Percentiles rank a stretch among this genome's conserved stretches.
Conservation (phyloP, 2,113 vertebrate genomes). For the Amia ocellicauda region DNA sequence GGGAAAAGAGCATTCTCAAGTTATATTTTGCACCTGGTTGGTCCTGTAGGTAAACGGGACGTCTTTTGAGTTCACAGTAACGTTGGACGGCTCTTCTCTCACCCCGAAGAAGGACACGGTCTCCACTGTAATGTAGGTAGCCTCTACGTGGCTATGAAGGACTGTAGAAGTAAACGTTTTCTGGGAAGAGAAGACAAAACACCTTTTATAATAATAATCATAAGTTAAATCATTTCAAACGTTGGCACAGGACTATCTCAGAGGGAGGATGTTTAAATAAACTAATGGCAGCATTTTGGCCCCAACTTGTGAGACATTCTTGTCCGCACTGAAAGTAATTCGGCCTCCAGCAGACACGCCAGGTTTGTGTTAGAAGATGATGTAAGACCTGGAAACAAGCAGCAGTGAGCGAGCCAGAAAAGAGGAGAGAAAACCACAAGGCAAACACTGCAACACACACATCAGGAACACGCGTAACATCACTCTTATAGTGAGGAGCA, state of each 20-base stretch:
- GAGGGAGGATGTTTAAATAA: no score
- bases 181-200: constrained; percentile 43
- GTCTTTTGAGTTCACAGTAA: constrained; percentile 72
- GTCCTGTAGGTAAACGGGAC: constrained; percentile 64
- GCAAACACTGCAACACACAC: constrained; percentile 26
- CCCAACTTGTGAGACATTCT: not conserved
- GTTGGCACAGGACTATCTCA: no score
- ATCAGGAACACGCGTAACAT: constrained; percentile 31
- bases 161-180: constrained; percentile 71
- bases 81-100: constrained; percentile 54
- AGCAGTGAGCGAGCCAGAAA: constrained; percentile 37
- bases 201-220: not conserved
- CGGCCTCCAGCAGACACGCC: constrained; percentile 28
- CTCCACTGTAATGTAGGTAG: constrained; percentile 61
- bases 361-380: constrained; percentile 33
- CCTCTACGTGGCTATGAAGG: constrained; percentile 60
- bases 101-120: constrained; percentile 72
- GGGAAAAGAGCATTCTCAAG: not conserved
- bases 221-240: not conserved
- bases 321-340: not conserved
- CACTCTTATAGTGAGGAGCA: no score
- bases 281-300: not conserved
- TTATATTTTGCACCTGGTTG: constrained; percentile 63
- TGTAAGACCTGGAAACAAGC: constrained; percentile 38
- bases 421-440: constrained; percentile 32